Evolutionary conservation across 1,140 invertebrate genomes (phyloP), one percentile per base, ranked within the genome.

Genomic region (Yoshiicerus persimilis): DNA sequence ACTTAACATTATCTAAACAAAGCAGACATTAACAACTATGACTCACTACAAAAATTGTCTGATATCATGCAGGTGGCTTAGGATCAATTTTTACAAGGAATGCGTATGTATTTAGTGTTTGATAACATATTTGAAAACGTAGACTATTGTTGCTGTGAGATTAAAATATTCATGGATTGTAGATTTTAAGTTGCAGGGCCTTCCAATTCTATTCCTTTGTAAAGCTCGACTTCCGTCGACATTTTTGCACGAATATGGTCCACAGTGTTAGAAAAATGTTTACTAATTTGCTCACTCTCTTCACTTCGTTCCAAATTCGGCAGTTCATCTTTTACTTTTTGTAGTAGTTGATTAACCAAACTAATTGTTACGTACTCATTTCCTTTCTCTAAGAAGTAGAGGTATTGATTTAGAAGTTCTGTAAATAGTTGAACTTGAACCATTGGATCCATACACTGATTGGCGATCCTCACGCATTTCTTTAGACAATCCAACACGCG

Each of bases 401-500:
- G 95, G 92, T 99, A 99, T 91, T 97, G 95, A 92, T 99, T 98
- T 10, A 99, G 93, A 80, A 99, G 94, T 92, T 99, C 98, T 23
- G 98, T 97, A 92, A 98, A 97, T 3, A 99, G 93, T 92, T 99
- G 98, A 9, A 98, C 97, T 93, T 99, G 98, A 27, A 99, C 98
- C 4, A 96, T 96, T n/a, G 95, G 95, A 93, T 99, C 98, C 96
- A 99, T 98, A 91, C 98, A 99, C 91, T 99, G 98, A 91, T 96
- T 97, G 3, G 97, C 97, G 90, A 99, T 98, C 89, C 97, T 95
- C 1, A 97, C 95, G 6, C 97, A 97, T 93, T 99, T 99, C 92
- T 99, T 99, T 85, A 99, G 93, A 92, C 98, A 99, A 91, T 99
- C 98, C 62, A 98, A 93, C 0, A 99, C 98, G 86, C 97, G 94